phyloP scores from a whole-genome alignment of 2,888 invertebrate genomes.

The Drosophila parthenogenetica region DNA sequence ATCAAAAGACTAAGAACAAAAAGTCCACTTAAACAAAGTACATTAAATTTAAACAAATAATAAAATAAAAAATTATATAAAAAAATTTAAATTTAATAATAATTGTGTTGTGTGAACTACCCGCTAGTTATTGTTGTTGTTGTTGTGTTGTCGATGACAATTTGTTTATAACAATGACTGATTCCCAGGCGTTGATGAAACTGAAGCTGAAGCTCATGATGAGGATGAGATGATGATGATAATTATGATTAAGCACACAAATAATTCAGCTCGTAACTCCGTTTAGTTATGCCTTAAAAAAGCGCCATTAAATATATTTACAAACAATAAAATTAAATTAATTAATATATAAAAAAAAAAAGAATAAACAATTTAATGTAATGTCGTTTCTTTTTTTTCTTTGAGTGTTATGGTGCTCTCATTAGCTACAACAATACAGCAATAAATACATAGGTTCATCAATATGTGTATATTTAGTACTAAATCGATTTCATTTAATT shows the following conservation, averaged over 20 bases:
- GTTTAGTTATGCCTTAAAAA: slow-evolving; percentile 16
- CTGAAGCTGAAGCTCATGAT: slow-evolving; percentile 9
- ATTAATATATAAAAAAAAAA: too few relatives aligned
- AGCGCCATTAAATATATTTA: slow-evolving; percentile 40
- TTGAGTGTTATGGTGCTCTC: slow-evolving; percentile 39
- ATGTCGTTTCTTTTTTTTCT: slow-evolving; percentile 28
- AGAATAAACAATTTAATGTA: slow-evolving; percentile 22
- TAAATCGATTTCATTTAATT: slow-evolving; percentile 43
- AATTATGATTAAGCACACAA: slow-evolving; percentile 35
- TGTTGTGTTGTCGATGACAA: slow-evolving; percentile 14
- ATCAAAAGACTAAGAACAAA: slow-evolving; percentile 1
- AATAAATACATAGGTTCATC: slow-evolving; percentile 67
- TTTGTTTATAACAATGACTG: slow-evolving; percentile 33
- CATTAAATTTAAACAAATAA: slow-evolving; percentile 5
- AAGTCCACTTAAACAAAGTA: slow-evolving; percentile 30
- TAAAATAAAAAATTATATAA: background rate
- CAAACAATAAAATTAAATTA: slow-evolving; percentile 19
- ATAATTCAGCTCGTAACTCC: background rate
- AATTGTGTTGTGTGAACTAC: slow-evolving; percentile 43
- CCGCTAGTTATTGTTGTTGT: slow-evolving; percentile 39
- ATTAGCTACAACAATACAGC: slow-evolving; percentile 72
- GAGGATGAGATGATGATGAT: slow-evolving; percentile 13
- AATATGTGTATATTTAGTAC: slow-evolving; percentile 52
- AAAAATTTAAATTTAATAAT: slow-evolving; percentile 5
- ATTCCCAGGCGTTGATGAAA: slow-evolving; percentile 34